Evolutionary conservation across 1,140 invertebrate genomes (phyloP).

Genomic region (Adelges cooleyi): DNA sequence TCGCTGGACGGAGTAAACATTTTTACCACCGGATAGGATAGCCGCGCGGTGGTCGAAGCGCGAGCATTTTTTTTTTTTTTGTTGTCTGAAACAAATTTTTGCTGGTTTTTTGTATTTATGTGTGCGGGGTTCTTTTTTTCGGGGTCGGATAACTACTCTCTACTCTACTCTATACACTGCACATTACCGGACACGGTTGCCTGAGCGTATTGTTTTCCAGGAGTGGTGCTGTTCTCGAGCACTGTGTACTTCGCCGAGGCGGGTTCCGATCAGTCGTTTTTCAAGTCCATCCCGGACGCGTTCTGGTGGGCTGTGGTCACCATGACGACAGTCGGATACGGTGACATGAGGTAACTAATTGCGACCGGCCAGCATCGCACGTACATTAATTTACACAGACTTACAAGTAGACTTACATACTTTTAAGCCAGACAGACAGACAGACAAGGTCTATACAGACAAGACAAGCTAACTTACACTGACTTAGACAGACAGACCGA

Average conservation of each 20-base stretch:
- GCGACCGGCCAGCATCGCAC: conserved; percentile 33
- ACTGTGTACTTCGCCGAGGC: conserved; percentile 98
- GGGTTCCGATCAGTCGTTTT: conserved; percentile 93
- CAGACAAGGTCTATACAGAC: no score
- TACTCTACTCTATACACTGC: not conserved
- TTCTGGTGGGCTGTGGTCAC: conserved; percentile 99
- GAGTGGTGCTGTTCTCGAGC: conserved; percentile 98
- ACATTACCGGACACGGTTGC: not conserved
- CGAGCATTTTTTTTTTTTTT: not conserved
- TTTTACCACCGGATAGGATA: no score
- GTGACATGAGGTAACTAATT: conserved; percentile 81
- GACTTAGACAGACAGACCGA: no score
- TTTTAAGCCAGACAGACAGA: no score
- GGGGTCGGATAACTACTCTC: no score
- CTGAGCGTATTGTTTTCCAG: conserved; percentile 49
- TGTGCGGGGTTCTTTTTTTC: not conserved
- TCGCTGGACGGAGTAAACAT: no score
- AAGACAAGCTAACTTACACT: no score
- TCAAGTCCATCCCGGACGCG: conserved; percentile 95
- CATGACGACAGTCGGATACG: conserved; percentile 97
- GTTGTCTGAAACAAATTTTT: not conserved
- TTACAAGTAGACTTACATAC: no score
- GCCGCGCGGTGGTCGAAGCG: no score
- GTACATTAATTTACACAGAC: no score
- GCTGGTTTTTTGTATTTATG: not conserved